Base-by-base conservation (phyloP, 2,797 vertebrate species). In the Microhierax caerulescens region DNA sequence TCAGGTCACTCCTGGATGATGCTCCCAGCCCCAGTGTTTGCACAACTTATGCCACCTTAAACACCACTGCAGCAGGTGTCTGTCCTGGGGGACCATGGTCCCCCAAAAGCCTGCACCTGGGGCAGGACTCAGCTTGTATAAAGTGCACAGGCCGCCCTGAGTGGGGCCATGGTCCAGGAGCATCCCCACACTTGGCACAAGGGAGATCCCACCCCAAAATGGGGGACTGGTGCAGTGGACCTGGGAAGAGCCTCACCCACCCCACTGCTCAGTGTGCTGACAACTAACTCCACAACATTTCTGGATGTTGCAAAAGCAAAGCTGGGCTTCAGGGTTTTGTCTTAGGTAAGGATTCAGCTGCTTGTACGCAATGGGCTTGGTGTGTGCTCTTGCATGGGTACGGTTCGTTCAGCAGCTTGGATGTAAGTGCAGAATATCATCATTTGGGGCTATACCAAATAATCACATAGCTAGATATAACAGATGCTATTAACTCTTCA, bases 171-270 rank as follows among this genome's bases (percentile, higher is more conserved):
- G 1, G 13, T 28, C 32, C 34, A 51, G 47, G 34, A 69, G 16
- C 16, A 19, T 22, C 30, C 39, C 13, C 10, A 17, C 0, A 0
- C 30, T 59, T 45, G 48, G 53, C 16, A 72, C 19, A 32, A 28
- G 7, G 27, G 25, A 72, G 10, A 9, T 68, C 41, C 23, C 6
- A 7, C 6, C 15, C 8, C 0, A 0, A 28, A 28, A 3, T 32
- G 5, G 41, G 43, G 11, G 50, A 73, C 13, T 9, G 39, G 4
- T 51, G 54, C 28, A 30, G 32, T 19, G 23, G 19, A 54, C 32
- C 59, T 18, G 37, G 50, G 32, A 86, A 64, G 16, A 86, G 3
- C 4, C 21, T 91, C 18, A n/a, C 7, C 7, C 28, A 73, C n/a
- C 24, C 65, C 50, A 18, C 4, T 2, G 1, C 14, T 28, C 54